Percentiles rank a stretch among this genome's conserved stretches.
phyloP scores from a whole-genome alignment of 2,797 vertebrate genomes.

The Propithecus perrieri region DNA sequence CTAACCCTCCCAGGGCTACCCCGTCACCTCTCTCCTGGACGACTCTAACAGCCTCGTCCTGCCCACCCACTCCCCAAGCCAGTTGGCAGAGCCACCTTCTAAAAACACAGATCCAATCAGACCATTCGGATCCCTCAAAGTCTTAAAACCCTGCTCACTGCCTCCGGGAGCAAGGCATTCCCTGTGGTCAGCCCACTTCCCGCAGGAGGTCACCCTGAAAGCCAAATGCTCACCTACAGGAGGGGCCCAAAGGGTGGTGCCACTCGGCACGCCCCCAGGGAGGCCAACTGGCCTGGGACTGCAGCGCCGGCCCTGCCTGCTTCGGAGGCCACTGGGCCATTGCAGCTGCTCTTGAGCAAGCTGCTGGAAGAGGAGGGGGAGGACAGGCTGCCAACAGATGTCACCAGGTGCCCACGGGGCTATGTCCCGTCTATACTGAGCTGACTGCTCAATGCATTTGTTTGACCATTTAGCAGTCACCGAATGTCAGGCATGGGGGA shows the following conservation, averaged over 20 bases:
- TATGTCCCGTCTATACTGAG: background rate
- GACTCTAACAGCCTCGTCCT: background rate
- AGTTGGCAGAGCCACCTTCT: background rate
- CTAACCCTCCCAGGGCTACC: background rate
- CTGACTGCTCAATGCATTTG: rapidly evolving
- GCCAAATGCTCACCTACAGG: background rate
- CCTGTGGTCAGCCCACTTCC: background rate
- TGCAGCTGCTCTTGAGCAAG: background rate
- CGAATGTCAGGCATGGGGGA: background rate
- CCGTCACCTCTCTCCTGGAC: background rate
- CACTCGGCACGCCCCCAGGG: rapidly evolving
- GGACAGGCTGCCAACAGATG: background rate
- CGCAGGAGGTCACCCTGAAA: background rate
- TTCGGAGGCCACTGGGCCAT: background rate
- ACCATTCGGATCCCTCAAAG: background rate
- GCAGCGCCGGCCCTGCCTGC: background rate
- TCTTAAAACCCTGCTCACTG: too few relatives aligned
- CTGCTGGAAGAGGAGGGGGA: too few relatives aligned
- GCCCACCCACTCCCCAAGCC: too few relatives aligned
- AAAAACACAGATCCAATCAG: background rate
- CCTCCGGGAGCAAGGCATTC: rapidly evolving
- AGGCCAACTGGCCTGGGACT: background rate
- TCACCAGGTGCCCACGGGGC: rapidly evolving
- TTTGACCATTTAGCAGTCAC: background rate
- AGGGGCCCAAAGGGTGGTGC: rapidly evolving